Evolutionary conservation across 1,140 invertebrate genomes (phyloP).

Genomic region (Gryon sp.): DNA sequence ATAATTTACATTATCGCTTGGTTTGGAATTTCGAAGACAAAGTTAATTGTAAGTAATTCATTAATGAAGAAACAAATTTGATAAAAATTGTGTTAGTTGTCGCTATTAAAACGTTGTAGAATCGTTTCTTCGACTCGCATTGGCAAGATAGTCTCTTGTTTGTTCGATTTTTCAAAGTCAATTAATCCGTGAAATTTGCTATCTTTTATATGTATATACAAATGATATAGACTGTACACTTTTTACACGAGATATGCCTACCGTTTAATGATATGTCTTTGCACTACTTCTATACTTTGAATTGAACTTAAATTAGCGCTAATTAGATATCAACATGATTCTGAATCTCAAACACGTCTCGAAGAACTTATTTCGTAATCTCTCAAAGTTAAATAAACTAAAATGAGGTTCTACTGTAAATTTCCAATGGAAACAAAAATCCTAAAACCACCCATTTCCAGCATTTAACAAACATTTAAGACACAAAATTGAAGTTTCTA

Average conservation of each 20-base stretch:
- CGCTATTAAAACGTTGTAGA: constrained; percentile 10
- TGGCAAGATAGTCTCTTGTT: constrained; percentile 18
- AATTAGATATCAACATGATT: too few relatives aligned
- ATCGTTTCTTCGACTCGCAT: constrained; percentile 12
- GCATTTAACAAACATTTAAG: too few relatives aligned
- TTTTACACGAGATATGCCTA: constrained; percentile 46
- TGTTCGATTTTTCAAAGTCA: constrained; percentile 16
- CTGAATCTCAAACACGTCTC: too few relatives aligned
- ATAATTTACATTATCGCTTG: too few relatives aligned
- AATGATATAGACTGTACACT: constrained; percentile 50
- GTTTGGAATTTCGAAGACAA: neutral
- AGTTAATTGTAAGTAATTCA: too few relatives aligned
- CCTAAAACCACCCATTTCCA: too few relatives aligned
- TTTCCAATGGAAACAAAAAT: too few relatives aligned
- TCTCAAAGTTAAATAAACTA: too few relatives aligned
- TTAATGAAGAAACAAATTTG: neutral
- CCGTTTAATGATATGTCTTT: constrained; percentile 32
- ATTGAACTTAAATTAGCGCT: neutral
- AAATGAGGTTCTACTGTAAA: too few relatives aligned
- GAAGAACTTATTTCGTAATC: too few relatives aligned
- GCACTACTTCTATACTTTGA: constrained; percentile 5
- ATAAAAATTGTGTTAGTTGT: neutral
- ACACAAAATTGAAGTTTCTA: too few relatives aligned
- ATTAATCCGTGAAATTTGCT: constrained; percentile 17
- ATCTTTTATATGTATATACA: constrained; percentile 50